Percentiles rank a stretch among this genome's conserved stretches.
Evolutionary conservation across 2,888 invertebrate genomes (phyloP).

Genomic region (Thelaira solivaga): DNA sequence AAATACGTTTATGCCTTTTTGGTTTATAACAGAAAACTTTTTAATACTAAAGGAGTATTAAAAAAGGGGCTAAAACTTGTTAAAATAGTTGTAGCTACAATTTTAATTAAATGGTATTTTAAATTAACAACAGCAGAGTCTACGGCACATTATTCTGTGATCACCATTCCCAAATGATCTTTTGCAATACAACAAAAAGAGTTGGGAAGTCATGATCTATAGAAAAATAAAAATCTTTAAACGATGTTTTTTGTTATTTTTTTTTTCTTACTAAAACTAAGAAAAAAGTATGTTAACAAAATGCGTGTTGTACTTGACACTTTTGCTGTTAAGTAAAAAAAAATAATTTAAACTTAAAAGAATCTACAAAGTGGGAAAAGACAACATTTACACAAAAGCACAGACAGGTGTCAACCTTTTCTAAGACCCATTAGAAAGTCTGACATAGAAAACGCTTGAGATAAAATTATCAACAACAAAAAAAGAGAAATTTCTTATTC

Average conservation of each 20-base stretch:
- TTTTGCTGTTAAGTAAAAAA: constrained; percentile 6
- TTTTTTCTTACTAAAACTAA: too few relatives aligned
- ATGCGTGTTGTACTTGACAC: constrained; percentile 59
- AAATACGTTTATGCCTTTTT: not conserved
- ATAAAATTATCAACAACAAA: too few relatives aligned
- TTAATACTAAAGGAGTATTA: not conserved
- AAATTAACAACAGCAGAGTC: constrained; percentile 8
- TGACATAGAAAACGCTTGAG: constrained; percentile 4
- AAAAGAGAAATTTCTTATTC: too few relatives aligned
- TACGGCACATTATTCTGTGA: constrained; percentile 1
- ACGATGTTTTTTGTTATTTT: too few relatives aligned
- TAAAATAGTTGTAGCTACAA: constrained; percentile 63
- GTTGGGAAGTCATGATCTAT: not conserved
- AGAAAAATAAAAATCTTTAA: constrained; percentile 6
- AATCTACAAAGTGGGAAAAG: not conserved
- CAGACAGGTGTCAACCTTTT: constrained; percentile 25
- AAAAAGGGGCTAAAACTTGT: constrained; percentile 60
- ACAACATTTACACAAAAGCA: not conserved
- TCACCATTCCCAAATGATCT: not conserved
- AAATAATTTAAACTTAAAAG: not conserved
- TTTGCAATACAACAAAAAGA: constrained; percentile 2
- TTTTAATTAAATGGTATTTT: constrained; percentile 61
- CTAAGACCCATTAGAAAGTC: not conserved
- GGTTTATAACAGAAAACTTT: not conserved
- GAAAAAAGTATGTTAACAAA: not conserved